Base-by-base conservation (phyloP, 1,140 invertebrate genomes). In the Penaeus vannamei region DNA sequence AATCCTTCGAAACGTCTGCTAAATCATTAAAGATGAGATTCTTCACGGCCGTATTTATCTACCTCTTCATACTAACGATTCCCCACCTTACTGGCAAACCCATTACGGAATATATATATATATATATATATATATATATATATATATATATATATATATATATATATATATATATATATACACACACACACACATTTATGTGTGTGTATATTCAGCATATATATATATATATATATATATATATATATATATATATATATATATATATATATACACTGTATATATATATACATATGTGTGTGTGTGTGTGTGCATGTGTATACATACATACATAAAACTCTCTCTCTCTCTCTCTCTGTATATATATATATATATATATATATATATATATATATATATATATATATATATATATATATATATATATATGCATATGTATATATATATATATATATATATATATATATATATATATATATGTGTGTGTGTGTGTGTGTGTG, bases 131-230 rank as follows among this genome's bases (percentile, higher is more conserved):
- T 5, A 36, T 5, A 36, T n/a, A 22, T n/a, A 19, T 8, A 69
- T 23, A 69, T 23, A 69, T 23, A 69, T 23, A 69, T 69, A 69
- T 69, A 69, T 69, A 69, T 69, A 69, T 69, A 69, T 69, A 72
- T 23, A n/a, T 72, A 72, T n/a, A 72, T 26, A 72, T 23, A n/a
- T 23, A 72, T 26, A 72, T 23, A n/a, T 23, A 26, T 20, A 72
- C 8, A 17, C n/a, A 23, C n/a, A 22, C 23, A 72, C 8, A n/a
- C 23, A 72, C n/a, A 14, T 14, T 17, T 20, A 8, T 32, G 22
- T 32, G 66, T 32, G 26, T n/a, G 23, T 29, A 12, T 23, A 23
- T 72, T 8, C 23, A 7, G 19, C 29, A 23, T 72, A 23, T 23
- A 23, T 72, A 5, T 36, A 5, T 36, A 5, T 36, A 5, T 36